Evolutionary conservation across 2,113 vertebrate species (phyloP).

Genomic region (Lipotes vexillifer): DNA sequence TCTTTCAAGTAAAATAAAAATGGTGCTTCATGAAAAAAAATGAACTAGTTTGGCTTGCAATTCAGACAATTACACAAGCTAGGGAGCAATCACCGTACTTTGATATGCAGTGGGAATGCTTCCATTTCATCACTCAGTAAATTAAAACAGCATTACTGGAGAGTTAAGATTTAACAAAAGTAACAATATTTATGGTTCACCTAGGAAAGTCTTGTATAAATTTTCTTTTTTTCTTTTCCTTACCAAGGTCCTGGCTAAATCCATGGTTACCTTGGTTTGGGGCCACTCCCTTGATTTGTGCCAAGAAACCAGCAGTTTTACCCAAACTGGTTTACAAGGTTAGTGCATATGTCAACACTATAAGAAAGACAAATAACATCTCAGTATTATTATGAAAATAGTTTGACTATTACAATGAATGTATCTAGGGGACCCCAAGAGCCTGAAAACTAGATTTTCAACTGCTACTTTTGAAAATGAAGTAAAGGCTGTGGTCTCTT

Average conservation of each 20-base stretch:
- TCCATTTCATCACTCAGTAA: not conserved
- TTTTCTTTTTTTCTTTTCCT: not conserved
- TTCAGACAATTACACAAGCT: not conserved
- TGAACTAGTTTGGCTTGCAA: not conserved
- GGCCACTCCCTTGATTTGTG: not conserved
- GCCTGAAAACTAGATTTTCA: not conserved
- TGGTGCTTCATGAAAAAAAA: not conserved
- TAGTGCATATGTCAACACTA: too few relatives aligned
- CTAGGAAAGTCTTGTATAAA: not conserved
- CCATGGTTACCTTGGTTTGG: not conserved
- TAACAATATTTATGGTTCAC: not conserved
- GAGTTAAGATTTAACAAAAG: not conserved
- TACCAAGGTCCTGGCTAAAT: not conserved
- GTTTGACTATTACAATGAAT: not conserved
- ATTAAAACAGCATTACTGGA: not conserved
- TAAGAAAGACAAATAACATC: not conserved
- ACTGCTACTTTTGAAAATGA: not conserved
- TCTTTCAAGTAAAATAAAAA: not conserved
- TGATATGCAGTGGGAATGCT: fast-evolving
- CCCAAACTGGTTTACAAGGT: not conserved
- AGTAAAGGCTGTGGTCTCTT: fast-evolving
- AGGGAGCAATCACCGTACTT: too few relatives aligned
- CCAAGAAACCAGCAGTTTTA: not conserved
- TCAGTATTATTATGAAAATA: not conserved
- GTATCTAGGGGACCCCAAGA: too few relatives aligned